Base-by-base conservation (phyloP, 2,797 vertebrate species). In the Anabas testudineus region DNA sequence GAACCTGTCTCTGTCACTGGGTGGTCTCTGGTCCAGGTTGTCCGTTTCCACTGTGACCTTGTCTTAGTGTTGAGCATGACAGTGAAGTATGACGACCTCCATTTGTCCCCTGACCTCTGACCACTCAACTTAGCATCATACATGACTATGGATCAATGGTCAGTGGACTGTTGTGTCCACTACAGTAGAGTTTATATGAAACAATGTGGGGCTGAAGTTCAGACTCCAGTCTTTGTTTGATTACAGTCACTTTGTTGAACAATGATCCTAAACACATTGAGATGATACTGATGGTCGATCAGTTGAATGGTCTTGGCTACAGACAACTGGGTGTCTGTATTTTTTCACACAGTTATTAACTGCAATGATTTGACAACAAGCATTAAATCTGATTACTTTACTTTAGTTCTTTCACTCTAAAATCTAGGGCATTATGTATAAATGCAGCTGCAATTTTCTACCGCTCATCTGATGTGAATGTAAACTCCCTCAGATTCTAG, bases 21-120 rank as follows among this genome's bases (percentile, higher is more conserved):
- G 76, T 81, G 81, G 80, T 79, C 80, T 71, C 69, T n/a, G 47
- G 48, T 70, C 68, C 37, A 61, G 28, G 9, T 59, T 67, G 51
- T 14, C 39, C 0, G 36, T 45, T 41, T 71, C 55, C 37, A 1
- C 39, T 59, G 59, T 67, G 57, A 62, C 61, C 55, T 46, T 39
- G 32, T 39, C 46, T 30, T 21, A 79, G 71, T 77, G 60, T 62
- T 78, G 49, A 80, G 77, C 71, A 64, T 66, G 52, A 74, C 55
- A 7, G 42, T 82, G 72, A 76, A 76, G 73, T 61, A 22, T 65
- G 53, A 72, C 76, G 69, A 60, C 28, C 37, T 57, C 32, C 49
- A 68, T 46, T 53, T 71, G 41, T 37, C 59, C 53, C 7, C 15
- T 74, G 58, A 60, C 48, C 54, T 53, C n/a, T 56, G 68, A 76